A percentile compares a stretch with the other conserved stretches of the same genome.
phyloP scores from a whole-genome alignment of 2,797 vertebrate species.

The Sus cebifrons region DNA sequence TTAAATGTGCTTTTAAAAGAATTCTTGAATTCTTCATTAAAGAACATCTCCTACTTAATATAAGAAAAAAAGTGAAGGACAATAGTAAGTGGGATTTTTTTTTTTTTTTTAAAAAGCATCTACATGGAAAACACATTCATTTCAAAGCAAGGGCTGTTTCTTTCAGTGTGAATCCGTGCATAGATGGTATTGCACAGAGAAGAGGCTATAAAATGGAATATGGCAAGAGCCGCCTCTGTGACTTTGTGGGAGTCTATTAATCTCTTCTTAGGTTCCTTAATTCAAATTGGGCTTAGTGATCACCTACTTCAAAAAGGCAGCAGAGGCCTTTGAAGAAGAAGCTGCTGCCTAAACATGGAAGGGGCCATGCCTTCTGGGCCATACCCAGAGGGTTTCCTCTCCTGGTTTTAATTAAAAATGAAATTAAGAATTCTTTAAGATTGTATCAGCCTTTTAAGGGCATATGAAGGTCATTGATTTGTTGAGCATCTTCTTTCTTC shows the following conservation, averaged over 20 bases:
- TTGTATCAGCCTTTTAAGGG: constrained; percentile 56
- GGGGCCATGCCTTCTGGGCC: not conserved
- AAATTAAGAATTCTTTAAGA: constrained; percentile 74
- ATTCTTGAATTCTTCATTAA: constrained; percentile 43
- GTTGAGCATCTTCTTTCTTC: constrained; percentile 56
- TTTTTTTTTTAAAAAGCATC: not conserved
- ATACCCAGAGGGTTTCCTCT: not conserved
- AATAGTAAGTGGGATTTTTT: not conserved
- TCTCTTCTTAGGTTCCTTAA: constrained; percentile 56
- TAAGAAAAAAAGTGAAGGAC: not conserved
- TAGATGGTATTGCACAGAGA: not conserved
- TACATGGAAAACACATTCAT: not conserved
- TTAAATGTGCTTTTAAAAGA: not conserved
- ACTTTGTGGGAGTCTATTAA: not conserved
- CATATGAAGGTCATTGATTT: constrained; percentile 64
- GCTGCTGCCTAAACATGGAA: not conserved
- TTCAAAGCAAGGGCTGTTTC: not conserved
- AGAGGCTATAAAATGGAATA: not conserved
- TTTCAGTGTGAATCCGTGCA: not conserved
- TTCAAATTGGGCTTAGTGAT: constrained; percentile 21
- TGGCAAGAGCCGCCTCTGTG: not conserved
- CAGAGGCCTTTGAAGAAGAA: not conserved
- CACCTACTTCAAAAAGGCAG: constrained; percentile 55
- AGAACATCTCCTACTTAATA: not conserved
- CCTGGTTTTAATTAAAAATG: constrained; percentile 77